Evolutionary conservation across 2,113 vertebrate genomes (phyloP).

Genomic region (Microcebus tavaratra): DNA sequence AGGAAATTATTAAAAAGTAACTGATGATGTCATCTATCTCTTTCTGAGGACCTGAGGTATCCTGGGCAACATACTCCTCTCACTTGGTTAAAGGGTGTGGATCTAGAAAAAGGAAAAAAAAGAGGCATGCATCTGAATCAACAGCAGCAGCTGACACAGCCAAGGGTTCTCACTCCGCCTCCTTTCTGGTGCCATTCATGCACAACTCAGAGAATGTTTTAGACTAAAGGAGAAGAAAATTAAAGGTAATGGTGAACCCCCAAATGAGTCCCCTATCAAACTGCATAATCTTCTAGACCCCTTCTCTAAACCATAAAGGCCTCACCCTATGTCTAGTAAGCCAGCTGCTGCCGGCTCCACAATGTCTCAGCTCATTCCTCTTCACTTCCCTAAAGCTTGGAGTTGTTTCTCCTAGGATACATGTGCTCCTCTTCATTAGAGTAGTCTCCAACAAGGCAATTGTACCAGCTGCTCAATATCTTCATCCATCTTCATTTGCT

Average conservation of each 20-base stretch:
- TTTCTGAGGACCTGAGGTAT: not conserved
- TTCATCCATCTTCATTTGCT: conserved; percentile 11
- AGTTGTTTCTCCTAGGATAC: no score
- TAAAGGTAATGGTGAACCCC: not conserved
- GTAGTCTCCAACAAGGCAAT: no score
- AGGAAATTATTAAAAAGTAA: not conserved
- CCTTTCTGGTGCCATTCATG: not conserved
- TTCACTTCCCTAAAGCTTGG: no score
- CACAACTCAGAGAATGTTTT: not conserved
- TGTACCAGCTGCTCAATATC: not conserved
- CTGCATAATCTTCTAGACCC: not conserved
- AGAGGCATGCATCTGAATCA: not conserved
- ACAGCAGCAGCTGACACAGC: not conserved
- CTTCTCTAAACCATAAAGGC: not conserved
- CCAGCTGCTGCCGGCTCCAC: no score
- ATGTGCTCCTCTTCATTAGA: no score
- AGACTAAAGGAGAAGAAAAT: not conserved
- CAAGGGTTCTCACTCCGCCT: not conserved
- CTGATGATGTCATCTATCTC: not conserved
- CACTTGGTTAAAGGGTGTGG: not conserved
- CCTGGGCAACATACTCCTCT: not conserved
- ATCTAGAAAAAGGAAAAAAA: not conserved
- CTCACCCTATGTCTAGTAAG: not conserved
- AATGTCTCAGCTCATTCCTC: no score
- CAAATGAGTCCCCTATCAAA: not conserved